Conservation (phyloP, 1,140 invertebrate species). For the Pteromalus puparum region DNA sequence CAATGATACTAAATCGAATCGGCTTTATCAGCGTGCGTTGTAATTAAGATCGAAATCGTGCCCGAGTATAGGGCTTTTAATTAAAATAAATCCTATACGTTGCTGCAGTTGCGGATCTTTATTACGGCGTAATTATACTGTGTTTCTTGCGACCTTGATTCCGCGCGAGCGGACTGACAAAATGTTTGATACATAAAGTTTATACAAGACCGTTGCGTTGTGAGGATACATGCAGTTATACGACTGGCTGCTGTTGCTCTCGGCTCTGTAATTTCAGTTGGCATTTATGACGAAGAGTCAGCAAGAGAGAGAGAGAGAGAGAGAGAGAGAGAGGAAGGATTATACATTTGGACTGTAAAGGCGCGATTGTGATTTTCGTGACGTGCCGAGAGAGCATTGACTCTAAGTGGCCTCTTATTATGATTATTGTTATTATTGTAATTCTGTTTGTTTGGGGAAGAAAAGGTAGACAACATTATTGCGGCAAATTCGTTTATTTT, state of each 20-base stretch:
- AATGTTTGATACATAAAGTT: background rate
- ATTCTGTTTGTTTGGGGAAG: no score
- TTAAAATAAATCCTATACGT: conserved; percentile 24
- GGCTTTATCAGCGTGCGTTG: background rate
- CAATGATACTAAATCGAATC: background rate
- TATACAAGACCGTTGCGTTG: background rate
- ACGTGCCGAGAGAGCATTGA: background rate
- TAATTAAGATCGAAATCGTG: conserved; percentile 36
- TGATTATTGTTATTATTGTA: no score
- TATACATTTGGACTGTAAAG: background rate
- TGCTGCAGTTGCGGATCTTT: background rate
- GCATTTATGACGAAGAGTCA: background rate
- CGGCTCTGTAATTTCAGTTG: background rate
- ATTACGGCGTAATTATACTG: conserved; percentile 2
- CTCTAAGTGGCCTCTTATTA: no score
- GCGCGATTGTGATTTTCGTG: background rate
- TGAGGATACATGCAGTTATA: background rate
- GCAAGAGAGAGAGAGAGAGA: background rate
- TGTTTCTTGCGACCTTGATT: conserved; percentile 18
- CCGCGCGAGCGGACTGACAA: background rate
- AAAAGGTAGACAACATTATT: no score
- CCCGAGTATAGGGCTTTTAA: conserved; percentile 10
- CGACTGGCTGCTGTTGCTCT: background rate
- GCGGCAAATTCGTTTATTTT: no score
- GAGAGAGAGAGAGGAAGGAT: background rate